Conservation (phyloP, 2,113 vertebrate species). For the Collichthys lucidus region DNA sequence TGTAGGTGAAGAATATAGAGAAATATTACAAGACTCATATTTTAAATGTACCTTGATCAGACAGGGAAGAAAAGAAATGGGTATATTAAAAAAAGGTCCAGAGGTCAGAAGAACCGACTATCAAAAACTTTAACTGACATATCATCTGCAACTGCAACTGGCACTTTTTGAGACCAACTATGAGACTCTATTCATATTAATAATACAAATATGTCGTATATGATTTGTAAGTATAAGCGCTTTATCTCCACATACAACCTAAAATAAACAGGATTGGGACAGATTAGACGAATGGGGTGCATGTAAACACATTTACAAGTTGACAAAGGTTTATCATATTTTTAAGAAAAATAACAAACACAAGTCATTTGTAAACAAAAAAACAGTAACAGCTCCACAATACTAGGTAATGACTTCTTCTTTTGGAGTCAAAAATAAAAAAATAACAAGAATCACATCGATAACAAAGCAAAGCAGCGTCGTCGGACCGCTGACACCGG, state of each 20-base stretch:
- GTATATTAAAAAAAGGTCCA: conserved; percentile 5
- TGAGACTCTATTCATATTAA: background rate
- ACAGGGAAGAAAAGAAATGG: background rate
- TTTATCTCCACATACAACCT: background rate
- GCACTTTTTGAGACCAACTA: too few relatives aligned
- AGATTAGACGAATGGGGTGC: background rate
- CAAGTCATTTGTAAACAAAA: background rate
- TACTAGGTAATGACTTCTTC: background rate
- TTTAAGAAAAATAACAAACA: background rate
- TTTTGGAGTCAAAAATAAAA: background rate
- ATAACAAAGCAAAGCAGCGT: background rate
- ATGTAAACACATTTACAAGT: background rate
- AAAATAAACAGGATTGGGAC: background rate
- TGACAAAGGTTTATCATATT: too few relatives aligned
- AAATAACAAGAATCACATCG: background rate
- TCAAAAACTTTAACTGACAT: background rate
- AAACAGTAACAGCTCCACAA: background rate
- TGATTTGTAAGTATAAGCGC: background rate
- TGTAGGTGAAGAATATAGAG: conserved; percentile 59
- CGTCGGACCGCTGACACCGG: background rate
- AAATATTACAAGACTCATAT: background rate
- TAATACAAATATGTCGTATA: background rate
- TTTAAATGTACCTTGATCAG: background rate
- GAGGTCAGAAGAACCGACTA: conserved; percentile 9
- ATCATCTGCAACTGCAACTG: background rate